phyloP scores from a whole-genome alignment of 2,113 vertebrate species.

The Anseranas semipalmata region DNA sequence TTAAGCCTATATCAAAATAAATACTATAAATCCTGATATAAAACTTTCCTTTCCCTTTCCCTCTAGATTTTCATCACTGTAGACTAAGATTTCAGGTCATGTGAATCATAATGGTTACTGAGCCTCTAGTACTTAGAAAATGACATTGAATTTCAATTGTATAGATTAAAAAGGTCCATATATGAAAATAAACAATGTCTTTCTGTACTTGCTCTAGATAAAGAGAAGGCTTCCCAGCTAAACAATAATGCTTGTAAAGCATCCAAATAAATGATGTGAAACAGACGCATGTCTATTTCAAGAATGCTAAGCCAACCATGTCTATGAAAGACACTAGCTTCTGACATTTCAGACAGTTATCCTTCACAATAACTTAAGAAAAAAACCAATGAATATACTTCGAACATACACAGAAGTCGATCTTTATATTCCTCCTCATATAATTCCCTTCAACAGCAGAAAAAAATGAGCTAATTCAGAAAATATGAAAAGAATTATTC shows the following conservation, averaged over 20 bases:
- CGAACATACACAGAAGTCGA: background rate
- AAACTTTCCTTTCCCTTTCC: background rate
- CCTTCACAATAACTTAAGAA: background rate
- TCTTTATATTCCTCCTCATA: background rate
- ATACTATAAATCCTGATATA: background rate
- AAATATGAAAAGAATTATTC: background rate
- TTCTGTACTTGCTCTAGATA: background rate
- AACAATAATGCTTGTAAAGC: background rate
- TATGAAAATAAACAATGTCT: background rate
- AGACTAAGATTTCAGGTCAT: background rate
- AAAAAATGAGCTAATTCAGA: background rate
- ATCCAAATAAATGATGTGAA: background rate
- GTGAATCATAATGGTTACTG: background rate
- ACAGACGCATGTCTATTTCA: background rate
- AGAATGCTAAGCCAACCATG: background rate
- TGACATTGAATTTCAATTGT: background rate
- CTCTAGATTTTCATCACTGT: background rate
- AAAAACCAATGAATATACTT: background rate
- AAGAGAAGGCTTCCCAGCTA: background rate
- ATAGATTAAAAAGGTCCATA: background rate
- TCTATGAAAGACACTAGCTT: background rate
- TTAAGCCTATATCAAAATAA: conserved; percentile 2
- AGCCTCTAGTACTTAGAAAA: background rate
- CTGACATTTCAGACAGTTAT: background rate
- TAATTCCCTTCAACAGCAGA: background rate